Percentiles rank a stretch among this genome's conserved stretches.
phyloP scores from a whole-genome alignment of 2,888 invertebrate genomes.

The Stenoptilia bipunctidactyla region DNA sequence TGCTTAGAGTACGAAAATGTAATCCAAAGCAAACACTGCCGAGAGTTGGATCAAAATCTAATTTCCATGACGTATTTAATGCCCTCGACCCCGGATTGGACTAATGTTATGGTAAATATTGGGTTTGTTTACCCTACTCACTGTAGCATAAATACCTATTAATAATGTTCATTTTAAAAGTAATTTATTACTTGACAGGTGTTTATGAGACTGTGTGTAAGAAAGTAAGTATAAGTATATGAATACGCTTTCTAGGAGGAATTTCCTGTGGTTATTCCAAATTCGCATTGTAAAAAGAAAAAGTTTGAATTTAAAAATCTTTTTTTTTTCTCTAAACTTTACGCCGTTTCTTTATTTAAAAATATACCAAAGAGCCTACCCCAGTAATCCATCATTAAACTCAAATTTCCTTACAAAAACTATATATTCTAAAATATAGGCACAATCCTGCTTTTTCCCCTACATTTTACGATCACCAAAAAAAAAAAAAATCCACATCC shows the following conservation, averaged over 20 bases:
- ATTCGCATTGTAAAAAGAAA: no score
- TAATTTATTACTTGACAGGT: no score
- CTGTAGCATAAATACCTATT: constrained; percentile 2
- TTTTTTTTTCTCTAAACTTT: no score
- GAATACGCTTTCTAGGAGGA: no score
- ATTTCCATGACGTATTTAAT: constrained; percentile 51
- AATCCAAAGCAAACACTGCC: constrained; percentile 47
- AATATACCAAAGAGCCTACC: no score
- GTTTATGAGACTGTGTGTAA: no score
- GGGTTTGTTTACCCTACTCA: constrained; percentile 20
- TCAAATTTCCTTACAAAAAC: not conserved
- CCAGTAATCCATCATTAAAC: no score
- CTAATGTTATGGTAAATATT: constrained; percentile 37
- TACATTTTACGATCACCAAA: not conserved
- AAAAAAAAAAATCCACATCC: not conserved
- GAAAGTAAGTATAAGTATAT: no score
- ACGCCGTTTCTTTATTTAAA: no score
- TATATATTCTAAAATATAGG: not conserved
- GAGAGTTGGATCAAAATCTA: constrained; percentile 35
- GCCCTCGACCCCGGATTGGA: constrained; percentile 40
- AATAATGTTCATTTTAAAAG: no score
- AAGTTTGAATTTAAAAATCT: no score
- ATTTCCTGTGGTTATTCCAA: no score
- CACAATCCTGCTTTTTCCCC: not conserved
- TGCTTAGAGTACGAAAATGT: constrained; percentile 20